Percentiles rank a stretch among this genome's conserved stretches.
These are phyloP conservation scores for Raja brachyura DNA, from an alignment of 2,113 vertebrate genomes.

Conservation along the genomic window DNA sequence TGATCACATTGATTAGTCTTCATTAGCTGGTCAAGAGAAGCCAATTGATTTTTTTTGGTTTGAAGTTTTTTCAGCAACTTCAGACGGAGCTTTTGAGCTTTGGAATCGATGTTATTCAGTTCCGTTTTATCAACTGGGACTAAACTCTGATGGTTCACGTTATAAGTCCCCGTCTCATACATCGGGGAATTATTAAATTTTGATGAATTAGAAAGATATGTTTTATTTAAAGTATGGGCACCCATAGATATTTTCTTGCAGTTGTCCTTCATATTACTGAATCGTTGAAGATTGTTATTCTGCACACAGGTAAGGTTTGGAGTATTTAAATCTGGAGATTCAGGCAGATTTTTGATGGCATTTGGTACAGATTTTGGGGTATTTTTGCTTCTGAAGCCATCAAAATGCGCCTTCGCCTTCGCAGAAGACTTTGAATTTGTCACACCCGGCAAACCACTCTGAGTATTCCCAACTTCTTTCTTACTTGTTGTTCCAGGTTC, in stretches of 20 bases:
- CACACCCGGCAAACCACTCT: slow-evolving; percentile 37
- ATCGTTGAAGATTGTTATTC: not conserved
- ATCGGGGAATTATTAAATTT: not conserved
- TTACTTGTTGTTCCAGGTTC: slow-evolving; percentile 44
- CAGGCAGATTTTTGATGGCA: not conserved
- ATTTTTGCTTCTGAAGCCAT: slow-evolving; percentile 61
- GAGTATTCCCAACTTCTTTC: slow-evolving; percentile 41
- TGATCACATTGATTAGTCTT: slow-evolving; percentile 43
- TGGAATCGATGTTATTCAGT: slow-evolving; percentile 41
- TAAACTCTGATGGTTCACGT: not conserved
- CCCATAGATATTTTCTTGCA: not conserved
- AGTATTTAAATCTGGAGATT: not conserved
- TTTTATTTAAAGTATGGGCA: not conserved
- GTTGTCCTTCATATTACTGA: slow-evolving; percentile 9
- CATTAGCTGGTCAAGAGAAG: slow-evolving; percentile 62
- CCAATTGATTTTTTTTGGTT: slow-evolving; percentile 82
- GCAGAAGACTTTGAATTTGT: slow-evolving; percentile 49
- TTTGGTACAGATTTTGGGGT: slow-evolving; percentile 40
- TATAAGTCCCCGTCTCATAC: not conserved
- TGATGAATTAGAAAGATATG: slow-evolving; percentile 5
- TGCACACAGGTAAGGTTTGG: not conserved
- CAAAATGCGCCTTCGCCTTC: slow-evolving; percentile 75
- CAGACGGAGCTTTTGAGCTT: slow-evolving; percentile 68
- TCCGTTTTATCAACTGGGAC: slow-evolving; percentile 40
- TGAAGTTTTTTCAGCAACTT: slow-evolving; percentile 84